Evolutionary conservation across 2,113 vertebrate genomes (phyloP).

Genomic region (Pseudorasbora parva): DNA sequence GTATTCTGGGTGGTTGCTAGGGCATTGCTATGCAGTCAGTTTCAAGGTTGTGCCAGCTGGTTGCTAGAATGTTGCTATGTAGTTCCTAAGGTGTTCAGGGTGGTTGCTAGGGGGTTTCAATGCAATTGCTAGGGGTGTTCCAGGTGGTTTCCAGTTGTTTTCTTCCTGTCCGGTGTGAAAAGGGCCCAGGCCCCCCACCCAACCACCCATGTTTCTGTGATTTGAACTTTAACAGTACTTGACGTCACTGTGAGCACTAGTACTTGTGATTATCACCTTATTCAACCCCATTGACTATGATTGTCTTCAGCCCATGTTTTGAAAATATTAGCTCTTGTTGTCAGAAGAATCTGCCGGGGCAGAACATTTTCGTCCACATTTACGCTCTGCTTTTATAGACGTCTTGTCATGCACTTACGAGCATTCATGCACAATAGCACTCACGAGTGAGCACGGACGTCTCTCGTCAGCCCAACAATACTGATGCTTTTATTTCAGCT

Average conservation of each 20-base stretch:
- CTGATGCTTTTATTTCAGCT: conserved; percentile 46
- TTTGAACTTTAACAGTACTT: background rate
- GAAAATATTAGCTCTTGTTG: background rate
- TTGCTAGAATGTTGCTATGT: too few species aligned
- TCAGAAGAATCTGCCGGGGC: background rate
- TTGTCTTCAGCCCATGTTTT: background rate
- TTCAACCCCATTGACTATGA: background rate
- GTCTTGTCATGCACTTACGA: conserved; percentile 13
- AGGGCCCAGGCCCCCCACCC: background rate
- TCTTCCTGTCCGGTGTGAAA: background rate
- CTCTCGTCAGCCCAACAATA: background rate
- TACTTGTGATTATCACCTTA: background rate
- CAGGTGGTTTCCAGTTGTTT: too few species aligned
- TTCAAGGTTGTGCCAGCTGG: too few species aligned
- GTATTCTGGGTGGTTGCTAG: too few species aligned
- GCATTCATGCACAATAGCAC: background rate
- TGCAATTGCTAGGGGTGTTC: too few species aligned
- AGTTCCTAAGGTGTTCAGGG: too few species aligned
- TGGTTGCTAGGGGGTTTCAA: too few species aligned
- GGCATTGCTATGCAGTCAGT: too few species aligned
- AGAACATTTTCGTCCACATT: background rate
- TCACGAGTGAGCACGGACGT: background rate
- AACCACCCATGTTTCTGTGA: background rate
- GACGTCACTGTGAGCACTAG: background rate
- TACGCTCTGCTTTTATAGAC: background rate